Conservation (phyloP, 2,888 invertebrate species). For the Polydrusus cervinus region DNA sequence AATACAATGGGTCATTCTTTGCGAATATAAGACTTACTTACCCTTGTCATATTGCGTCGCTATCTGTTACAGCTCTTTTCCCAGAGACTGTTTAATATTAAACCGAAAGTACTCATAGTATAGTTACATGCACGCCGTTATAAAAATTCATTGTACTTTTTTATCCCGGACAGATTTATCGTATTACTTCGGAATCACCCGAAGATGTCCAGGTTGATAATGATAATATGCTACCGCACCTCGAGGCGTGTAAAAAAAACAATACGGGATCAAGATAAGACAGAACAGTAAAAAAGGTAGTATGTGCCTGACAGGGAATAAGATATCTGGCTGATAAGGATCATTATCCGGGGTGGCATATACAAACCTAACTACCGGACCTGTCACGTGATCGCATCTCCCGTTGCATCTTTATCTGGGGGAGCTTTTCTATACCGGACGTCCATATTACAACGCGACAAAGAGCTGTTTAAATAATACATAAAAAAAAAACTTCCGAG, state of each 20-base stretch:
- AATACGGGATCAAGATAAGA: slow-evolving; percentile 55
- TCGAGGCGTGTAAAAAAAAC: slow-evolving; percentile 50
- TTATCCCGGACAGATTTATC: too few species aligned
- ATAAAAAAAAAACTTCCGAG: neutral
- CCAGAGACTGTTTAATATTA: too few species aligned
- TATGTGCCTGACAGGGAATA: slow-evolving; percentile 52
- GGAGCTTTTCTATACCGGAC: slow-evolving; percentile 1
- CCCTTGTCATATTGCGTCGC: too few species aligned
- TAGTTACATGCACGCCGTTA: too few species aligned
- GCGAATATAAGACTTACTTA: too few species aligned
- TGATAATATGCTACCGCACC: slow-evolving; percentile 51
- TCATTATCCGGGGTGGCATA: slow-evolving; percentile 56
- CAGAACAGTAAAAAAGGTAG: slow-evolving; percentile 49
- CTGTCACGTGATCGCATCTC: slow-evolving; percentile 49
- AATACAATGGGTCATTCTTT: too few species aligned
- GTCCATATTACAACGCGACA: neutral
- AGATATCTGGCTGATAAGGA: slow-evolving; percentile 56
- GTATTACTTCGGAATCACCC: too few species aligned
- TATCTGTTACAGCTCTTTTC: too few species aligned
- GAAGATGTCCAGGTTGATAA: slow-evolving; percentile 28
- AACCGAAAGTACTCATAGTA: too few species aligned
- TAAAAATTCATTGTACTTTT: too few species aligned
- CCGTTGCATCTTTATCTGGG: slow-evolving; percentile 46
- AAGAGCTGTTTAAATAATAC: neutral
- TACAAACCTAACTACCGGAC: slow-evolving; percentile 47